These are phyloP conservation scores for Pseudeuparius sepicola DNA, from an alignment of 2,888 invertebrate genomes.

Conservation along the genomic window DNA sequence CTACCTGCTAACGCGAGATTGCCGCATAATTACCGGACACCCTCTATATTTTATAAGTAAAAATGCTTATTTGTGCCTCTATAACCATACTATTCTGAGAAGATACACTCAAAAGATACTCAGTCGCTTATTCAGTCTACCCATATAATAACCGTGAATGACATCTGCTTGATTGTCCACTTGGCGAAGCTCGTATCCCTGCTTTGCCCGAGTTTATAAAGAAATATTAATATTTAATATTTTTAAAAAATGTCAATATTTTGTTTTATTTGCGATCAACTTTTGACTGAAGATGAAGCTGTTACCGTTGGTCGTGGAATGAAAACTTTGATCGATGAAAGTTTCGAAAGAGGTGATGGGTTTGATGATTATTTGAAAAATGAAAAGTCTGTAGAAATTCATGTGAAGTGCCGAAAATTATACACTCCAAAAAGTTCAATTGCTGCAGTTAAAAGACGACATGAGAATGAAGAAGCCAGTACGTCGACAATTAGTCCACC, in stretches of 20 bases:
- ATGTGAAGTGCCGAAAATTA: conserved; percentile 26
- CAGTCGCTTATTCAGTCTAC: too few species aligned
- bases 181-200: too few species aligned
- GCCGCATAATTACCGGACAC: too few species aligned
- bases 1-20: too few species aligned
- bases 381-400: conserved; percentile 22
- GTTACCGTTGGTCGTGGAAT: conserved; percentile 26
- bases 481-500: conserved; percentile 28
- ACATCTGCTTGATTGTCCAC: too few species aligned
- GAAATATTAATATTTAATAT: too few species aligned
- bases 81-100: too few species aligned
- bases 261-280: conserved; percentile 29
- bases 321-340: conserved; percentile 21
- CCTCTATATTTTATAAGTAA: too few species aligned
- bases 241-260: conserved; percentile 16
- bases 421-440: conserved; percentile 25
- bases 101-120: too few species aligned
- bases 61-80: too few species aligned
- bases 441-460: conserved; percentile 29
- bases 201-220: too few species aligned
- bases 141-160: too few species aligned
- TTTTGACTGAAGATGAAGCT: conserved; percentile 28
- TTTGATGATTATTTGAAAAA: conserved; percentile 16
- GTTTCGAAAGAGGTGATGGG: conserved; percentile 15
- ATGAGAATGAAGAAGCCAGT: conserved; percentile 28